Evolutionary conservation across 2,888 invertebrate genomes (phyloP), one percentile per base, ranked within the genome.

Genomic region (Neoascia interrupta): DNA sequence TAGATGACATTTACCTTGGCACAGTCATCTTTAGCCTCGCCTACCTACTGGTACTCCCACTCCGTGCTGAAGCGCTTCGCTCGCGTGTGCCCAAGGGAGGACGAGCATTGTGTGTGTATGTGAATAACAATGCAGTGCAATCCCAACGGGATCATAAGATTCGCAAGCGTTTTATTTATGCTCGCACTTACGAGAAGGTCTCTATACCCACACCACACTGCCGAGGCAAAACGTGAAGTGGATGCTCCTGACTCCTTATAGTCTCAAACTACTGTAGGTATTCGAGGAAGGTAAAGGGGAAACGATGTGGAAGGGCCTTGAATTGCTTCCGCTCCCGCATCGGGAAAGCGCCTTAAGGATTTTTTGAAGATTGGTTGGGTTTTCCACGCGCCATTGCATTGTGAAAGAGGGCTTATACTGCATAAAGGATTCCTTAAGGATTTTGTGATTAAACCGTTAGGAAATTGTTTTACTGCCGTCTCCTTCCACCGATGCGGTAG

Each of bases 101-200:
- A 26, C 19, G n/a, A n/a, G n/a, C n/a, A n/a, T n/a, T n/a, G n/a
- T n/a, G n/a, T n/a, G n/a, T n/a, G 56, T 63, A 63, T 69, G 69
- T 43, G 63, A 75, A 45, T 63, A 49, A 61, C 69, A 63, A 63
- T 75, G 68, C 54, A 63, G 56, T 51, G 61, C 74, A 75, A 75
- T 75, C 69, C 75, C 69, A 58, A 37, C 16, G 75, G 69, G 63
- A 75, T 69, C 69, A 69, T 56, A 75, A 75, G 74, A 75, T 75
- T 75, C 74, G 61, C 74, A 75, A 75, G 63, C 61, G 61, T 69
- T 69, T 75, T 75, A 75, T 75, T 69, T 75, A 75, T 75, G 61
- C 61, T 61, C 54, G 54, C 74, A 63, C 49, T 56, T 56, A n/a
- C n/a, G n/a, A n/a, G n/a, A n/a, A 56, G 51, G 49, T 19, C 39